These are phyloP conservation scores for Elmis aenea DNA, from an alignment of 2,888 invertebrate genomes.

Conservation along the genomic window DNA sequence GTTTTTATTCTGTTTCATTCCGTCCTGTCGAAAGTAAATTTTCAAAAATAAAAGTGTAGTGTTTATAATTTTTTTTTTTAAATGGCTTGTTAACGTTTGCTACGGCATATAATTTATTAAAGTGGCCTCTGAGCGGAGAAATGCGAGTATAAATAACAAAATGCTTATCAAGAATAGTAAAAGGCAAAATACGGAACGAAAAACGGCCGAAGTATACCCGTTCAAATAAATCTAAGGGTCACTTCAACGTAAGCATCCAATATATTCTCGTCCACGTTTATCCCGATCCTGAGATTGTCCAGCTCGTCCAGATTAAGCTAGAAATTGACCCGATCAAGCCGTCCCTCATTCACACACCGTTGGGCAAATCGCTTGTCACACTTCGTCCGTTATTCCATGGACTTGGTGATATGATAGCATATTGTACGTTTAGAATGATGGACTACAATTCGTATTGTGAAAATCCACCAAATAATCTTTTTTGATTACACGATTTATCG, in stretches of 20 bases:
- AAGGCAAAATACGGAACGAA: conserved; percentile 22
- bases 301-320: conserved; percentile 43
- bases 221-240: conserved; percentile 24
- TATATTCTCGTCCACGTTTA: conserved; percentile 39
- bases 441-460: conserved; percentile 19
- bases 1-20: too few species aligned
- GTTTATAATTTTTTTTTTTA: too few species aligned
- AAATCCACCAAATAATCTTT: neutral
- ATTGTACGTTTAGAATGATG: conserved; percentile 31
- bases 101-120: too few species aligned
- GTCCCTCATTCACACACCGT: conserved; percentile 47
- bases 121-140: too few species aligned
- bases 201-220: conserved; percentile 20
- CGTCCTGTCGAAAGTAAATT: too few species aligned
- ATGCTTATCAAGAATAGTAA: conserved; percentile 24
- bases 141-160: too few species aligned
- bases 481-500: too few species aligned
- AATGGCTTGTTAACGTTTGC: too few species aligned
- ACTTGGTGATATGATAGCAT: conserved; percentile 27
- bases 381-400: conserved; percentile 20
- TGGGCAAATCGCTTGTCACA: conserved; percentile 44
- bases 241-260: conserved; percentile 40
- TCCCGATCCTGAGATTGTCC: conserved; percentile 42
- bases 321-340: conserved; percentile 46
- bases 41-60: too few species aligned